Base-by-base conservation (phyloP, 2,113 vertebrate species). In the Ondatra zibethicus region DNA sequence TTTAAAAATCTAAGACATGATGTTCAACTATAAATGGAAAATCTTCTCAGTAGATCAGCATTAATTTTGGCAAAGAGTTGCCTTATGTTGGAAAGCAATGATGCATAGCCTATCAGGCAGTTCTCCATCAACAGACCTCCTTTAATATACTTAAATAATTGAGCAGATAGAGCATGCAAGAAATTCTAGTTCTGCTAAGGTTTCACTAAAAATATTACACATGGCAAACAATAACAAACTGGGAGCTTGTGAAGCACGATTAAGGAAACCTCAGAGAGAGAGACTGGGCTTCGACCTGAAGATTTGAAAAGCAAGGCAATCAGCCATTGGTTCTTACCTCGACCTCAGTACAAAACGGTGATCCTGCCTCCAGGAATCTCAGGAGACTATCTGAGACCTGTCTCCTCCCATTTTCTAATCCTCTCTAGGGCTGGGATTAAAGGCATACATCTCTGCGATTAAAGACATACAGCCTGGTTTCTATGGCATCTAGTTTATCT, bases 1-100 rank as follows among this genome's bases (percentile, higher is more conserved):
- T 96, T 96, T 96, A 96, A 97, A 77, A 97, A 96, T 25, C 2
- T 72, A 68, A 93, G 23, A 93, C n/a, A 68, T 1, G 87, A 19
- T 63, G 88, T 6, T 92, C 16, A 23, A 52, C 89, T 88, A 63
- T 11, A 75, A 96, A 68, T 70, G 23, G 76, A 66, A 93, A 97
- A 86, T 36, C 0, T 50, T 0, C 39, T 50, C 11, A 87, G 88
- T 88, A 88, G 0, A 96, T 2, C 0, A 7, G 1, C 27, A 87
- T 96, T 96, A 97, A 68, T 61, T 61, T 68, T n/a, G 4, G 3
- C 16, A 96, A 42, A 55, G 0, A 45, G 52, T 31, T 9, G 23
- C 8, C 61, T 39, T 80, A 11, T 36, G 92, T 89, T 90, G 21
- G 78, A 94, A 93, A 63, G 3, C 65, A 92, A 45, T 77, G 6